A percentile compares a stretch with the other conserved stretches of the same genome.
These are phyloP conservation scores for Scolopax bukidnonensis DNA, from an alignment of 2,797 vertebrate genomes.

Conservation along the genomic window DNA sequence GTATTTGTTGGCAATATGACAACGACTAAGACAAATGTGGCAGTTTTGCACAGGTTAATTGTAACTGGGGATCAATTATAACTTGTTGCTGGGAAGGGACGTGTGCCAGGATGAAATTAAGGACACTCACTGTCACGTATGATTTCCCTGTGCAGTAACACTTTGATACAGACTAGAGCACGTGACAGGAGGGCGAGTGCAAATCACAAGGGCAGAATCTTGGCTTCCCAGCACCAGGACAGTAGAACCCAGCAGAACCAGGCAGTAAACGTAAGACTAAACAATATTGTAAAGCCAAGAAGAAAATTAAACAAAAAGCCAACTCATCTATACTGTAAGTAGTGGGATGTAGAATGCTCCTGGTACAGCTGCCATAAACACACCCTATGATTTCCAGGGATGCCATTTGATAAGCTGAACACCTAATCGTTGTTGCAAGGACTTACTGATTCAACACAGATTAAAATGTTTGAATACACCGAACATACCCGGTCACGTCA, in stretches of 20 bases:
- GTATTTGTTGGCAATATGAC: neutral
- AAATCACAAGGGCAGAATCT: conserved; percentile 37
- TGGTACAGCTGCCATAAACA: neutral
- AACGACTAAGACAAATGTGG: neutral
- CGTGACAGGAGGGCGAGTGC: conserved; percentile 16
- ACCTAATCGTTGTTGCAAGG: neutral
- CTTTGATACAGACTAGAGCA: neutral
- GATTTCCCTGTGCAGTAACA: neutral
- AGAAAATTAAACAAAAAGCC: neutral
- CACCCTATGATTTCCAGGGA: neutral
- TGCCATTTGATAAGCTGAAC: conserved; percentile 1
- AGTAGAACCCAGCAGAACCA: neutral
- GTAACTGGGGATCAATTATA: neutral
- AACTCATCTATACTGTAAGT: neutral
- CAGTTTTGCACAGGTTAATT: neutral
- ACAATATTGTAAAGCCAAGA: neutral
- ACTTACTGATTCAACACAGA: neutral
- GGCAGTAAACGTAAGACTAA: conserved; percentile 12
- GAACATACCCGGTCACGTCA: neutral
- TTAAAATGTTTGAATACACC: neutral
- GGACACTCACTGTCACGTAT: neutral
- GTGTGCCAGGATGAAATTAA: neutral
- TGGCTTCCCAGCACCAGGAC: neutral
- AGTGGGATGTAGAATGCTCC: neutral
- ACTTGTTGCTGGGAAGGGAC: neutral